Evolutionary conservation across 2,888 invertebrate species (phyloP).

Genomic region (Panzeria rudis): DNA sequence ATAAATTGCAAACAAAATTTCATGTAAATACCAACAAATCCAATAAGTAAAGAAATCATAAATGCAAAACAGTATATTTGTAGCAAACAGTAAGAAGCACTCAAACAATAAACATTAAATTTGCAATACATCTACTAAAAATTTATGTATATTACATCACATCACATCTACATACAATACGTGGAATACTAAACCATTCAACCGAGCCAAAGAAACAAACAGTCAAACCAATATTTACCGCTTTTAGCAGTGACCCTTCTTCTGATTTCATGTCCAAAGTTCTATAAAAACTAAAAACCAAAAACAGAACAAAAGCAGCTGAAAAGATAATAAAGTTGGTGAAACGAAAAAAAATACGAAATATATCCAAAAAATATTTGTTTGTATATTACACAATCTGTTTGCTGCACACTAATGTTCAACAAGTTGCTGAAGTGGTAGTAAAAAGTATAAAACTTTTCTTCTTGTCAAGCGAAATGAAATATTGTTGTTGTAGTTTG

Average conservation of each 20-base stretch:
- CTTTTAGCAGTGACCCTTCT: conserved; percentile 63
- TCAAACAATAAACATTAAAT: conserved; percentile 62
- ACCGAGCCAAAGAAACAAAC: conserved; percentile 49
- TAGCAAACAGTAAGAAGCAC: not conserved
- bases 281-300: not conserved
- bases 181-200: conserved; percentile 57
- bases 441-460: conserved; percentile 40
- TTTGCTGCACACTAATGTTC: conserved; percentile 49
- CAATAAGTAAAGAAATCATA: conserved; percentile 44
- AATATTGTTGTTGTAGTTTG: conserved; percentile 41
- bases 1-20: conserved; percentile 23
- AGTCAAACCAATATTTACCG: conserved; percentile 53
- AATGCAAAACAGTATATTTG: conserved; percentile 54
- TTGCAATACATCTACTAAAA: conserved; percentile 65
- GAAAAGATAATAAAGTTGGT: conserved; percentile 54
- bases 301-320: conserved; percentile 26
- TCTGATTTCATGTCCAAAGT: conserved; percentile 18
- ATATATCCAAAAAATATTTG: conserved; percentile 39
- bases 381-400: conserved; percentile 16
- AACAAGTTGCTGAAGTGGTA: conserved; percentile 41
- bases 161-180: conserved; percentile 69
- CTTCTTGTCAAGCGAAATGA: conserved; percentile 7
- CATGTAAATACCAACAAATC: conserved; percentile 38
- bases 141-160: conserved; percentile 66
- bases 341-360: conserved; percentile 8